Evolutionary conservation across 1,140 invertebrate genomes (phyloP).

Genomic region (Halotydeus destructor): DNA sequence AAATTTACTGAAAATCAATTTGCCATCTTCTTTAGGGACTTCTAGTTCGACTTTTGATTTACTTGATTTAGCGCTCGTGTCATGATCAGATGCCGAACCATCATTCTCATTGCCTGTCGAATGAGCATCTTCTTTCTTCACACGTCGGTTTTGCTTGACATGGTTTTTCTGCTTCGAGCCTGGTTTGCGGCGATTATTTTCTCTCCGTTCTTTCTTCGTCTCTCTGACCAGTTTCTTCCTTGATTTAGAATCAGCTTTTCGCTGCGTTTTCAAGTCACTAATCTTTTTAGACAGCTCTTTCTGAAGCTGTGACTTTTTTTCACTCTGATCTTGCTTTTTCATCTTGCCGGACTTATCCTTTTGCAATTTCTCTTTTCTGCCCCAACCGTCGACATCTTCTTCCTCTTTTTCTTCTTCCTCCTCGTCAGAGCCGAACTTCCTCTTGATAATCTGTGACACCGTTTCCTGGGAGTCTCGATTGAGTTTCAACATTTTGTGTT

Average conservation of each 20-base stretch:
- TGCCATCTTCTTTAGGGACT: constrained; percentile 11
- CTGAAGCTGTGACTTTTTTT: no score
- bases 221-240: neutral
- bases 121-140: neutral
- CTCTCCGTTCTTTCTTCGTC: neutral
- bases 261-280: neutral
- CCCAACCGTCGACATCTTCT: no score
- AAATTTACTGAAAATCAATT: constrained; percentile 15
- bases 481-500: constrained; percentile 8
- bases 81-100: no score
- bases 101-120: neutral
- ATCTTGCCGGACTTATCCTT: no score
- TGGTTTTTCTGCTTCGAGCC: neutral
- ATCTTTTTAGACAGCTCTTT: no score
- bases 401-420: no score
- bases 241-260: constrained; percentile 1
- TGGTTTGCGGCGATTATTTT: neutral
- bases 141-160: neutral
- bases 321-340: no score
- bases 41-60: neutral
- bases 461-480: constrained; percentile 1
- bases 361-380: constrained; percentile 8
- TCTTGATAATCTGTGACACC: no score
- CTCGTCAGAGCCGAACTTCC: no score
- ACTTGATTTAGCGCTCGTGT: no score